Evolutionary conservation across 2,888 invertebrate genomes (phyloP), one percentile per base, ranked within the genome.

Genomic region (Cantharis lateralis): DNA sequence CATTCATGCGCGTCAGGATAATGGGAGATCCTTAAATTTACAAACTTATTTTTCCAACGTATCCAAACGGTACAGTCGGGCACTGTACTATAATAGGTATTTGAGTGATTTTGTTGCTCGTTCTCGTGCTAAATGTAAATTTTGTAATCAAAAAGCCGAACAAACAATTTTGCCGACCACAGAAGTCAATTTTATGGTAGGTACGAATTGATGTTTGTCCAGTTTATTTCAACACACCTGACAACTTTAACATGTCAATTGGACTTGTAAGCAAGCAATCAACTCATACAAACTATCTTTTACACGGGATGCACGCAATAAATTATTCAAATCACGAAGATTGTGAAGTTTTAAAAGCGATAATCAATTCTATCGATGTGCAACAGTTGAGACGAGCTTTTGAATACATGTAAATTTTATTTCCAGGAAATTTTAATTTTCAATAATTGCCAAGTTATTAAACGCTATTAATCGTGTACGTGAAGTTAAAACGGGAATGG

Each of bases 361-460:
- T 66, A 66, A 66, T 66, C 64, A 66, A 66, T 66, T 66, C 64
- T 7, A 66, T 66, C 20, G 64, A 66, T 66, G 64, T 66, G 64
- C 64, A 66, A 66, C 64, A 66, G 64, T 66, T 66, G 64, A 24
- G n/a, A 24, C 64, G n/a, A 20, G 64, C 16, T 24, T 66, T 66
- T 66, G 64, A 18, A 66, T 66, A 66, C 64, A 20, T 20, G 24
- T 20, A 18, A 66, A 66, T 66, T 13, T 20, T 20, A n/a, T 66
- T 20, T 48, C 64, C 24, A n/a, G 7, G 64, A 66, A 20, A 20
- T 66, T 18, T 66, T 24, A 66, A 66, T 66, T 66, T 24, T 18
- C 18, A n/a, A 20, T 20, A 66, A 66, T 66, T 66, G 20, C 13
- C 64, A 66, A 66, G 18, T 24, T 20, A 48, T 48, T 48, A 48